Conservation (phyloP, 1,140 invertebrate genomes). For the Drosophila truncata region DNA sequence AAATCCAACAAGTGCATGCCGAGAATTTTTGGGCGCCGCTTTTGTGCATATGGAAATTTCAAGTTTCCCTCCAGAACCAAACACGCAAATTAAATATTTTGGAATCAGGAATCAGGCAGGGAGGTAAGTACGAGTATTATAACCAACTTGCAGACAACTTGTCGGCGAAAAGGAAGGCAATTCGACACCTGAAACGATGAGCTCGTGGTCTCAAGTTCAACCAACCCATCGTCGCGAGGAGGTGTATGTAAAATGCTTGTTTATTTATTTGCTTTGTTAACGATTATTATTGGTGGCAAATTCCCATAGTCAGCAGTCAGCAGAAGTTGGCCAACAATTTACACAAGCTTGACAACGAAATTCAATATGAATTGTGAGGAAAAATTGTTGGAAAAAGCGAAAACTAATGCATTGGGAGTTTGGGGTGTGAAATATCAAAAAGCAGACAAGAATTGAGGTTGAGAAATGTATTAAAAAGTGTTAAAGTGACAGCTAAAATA, state of each 20-base stretch:
- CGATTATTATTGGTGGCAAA: conserved; percentile 40
- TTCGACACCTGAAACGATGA: conserved; percentile 38
- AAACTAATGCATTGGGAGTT: neutral
- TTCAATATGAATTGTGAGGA: conserved; percentile 34
- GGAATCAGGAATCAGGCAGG: neutral
- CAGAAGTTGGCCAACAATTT: conserved; percentile 41
- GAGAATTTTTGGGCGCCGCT: conserved; percentile 15
- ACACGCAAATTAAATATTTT: conserved; percentile 13
- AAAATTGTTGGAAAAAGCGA: neutral
- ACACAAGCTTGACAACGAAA: conserved; percentile 67
- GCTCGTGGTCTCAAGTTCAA: conserved; percentile 23
- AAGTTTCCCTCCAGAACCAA: neutral
- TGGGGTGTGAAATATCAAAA: conserved; percentile 6
- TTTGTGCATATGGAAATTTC: conserved; percentile 20
- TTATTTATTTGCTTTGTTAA: conserved; percentile 58
- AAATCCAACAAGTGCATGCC: conserved; percentile 46
- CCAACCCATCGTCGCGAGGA: conserved; percentile 11
- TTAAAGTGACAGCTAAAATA: neutral
- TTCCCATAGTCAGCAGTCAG: conserved; percentile 54
- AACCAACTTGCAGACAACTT: conserved; percentile 54
- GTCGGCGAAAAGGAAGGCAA: conserved; percentile 65
- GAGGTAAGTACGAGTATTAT: neutral
- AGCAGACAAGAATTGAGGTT: neutral
- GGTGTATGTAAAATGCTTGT: conserved; percentile 59
- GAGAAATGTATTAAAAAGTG: neutral